phyloP scores from a whole-genome alignment of 2,113 vertebrate genomes.

The Gymnorhina tibicen region DNA sequence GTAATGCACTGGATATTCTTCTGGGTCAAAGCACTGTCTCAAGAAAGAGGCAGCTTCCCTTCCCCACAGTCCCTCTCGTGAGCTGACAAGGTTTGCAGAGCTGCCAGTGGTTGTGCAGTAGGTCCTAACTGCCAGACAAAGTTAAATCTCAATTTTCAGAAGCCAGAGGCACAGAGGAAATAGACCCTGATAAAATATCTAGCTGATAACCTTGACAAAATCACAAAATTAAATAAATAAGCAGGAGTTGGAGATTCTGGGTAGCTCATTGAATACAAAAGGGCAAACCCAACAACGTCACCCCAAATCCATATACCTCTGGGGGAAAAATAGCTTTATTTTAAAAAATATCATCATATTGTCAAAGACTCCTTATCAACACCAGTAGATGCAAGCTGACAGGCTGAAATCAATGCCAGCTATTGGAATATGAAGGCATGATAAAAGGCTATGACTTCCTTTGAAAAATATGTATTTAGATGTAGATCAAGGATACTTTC shows the following conservation, averaged over 20 bases:
- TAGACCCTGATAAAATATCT: neutral
- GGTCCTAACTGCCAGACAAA: neutral
- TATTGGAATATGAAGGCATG: neutral
- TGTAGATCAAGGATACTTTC: neutral
- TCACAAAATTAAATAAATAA: neutral
- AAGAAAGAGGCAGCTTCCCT: neutral
- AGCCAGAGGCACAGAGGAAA: neutral
- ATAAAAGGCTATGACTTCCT: neutral
- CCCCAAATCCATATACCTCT: neutral
- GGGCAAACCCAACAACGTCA: neutral
- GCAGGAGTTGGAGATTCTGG: neutral
- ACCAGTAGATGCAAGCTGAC: neutral
- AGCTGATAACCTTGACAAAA: neutral
- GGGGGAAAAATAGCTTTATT: neutral
- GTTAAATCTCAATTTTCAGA: neutral
- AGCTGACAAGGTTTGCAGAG: neutral
- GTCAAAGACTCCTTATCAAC: neutral
- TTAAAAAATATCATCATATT: neutral
- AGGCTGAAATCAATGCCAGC: neutral
- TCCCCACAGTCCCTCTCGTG: neutral
- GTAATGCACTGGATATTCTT: neutral
- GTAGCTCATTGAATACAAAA: neutral
- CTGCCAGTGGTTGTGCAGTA: neutral
- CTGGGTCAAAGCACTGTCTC: neutral
- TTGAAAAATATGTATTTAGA: conserved; percentile 18